Base-by-base conservation (phyloP, 2,113 vertebrate genomes). In the Nerophis lumbriciformis region DNA sequence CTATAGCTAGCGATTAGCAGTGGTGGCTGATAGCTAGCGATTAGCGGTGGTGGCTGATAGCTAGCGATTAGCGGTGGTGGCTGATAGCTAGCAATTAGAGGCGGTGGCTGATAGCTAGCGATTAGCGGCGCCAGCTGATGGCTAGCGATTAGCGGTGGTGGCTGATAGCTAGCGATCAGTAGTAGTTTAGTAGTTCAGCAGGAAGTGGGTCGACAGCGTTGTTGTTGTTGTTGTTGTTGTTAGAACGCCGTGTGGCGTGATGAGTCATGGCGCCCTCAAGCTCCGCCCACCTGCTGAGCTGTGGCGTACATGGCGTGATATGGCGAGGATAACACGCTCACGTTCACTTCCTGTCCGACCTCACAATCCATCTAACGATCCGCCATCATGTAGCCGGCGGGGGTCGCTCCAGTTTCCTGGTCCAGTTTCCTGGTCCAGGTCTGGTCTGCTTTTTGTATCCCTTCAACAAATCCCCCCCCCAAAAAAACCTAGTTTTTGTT, bases 221-320 rank as follows among this genome's bases (percentile, higher is more conserved):
- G n/a, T n/a, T n/a, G n/a, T n/a, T n/a, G n/a, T n/a, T 59, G 63
- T 89, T 88, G 88, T 77, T 76, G 72, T 64, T 74, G 58, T 79
- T 72, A 52, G 39, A 65, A 15, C 35, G 37, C 37, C 10, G 8
- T 8, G 54, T 38, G 54, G 42, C 9, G 38, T 44, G n/a, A 19
- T 5, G 51, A 54, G 65, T 81, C 75, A 63, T 54, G 8, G 54
- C 1, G 64, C 77, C 73, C 63, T 75, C 72, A 74, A 67, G 66
- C 63, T 85, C 83, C 80, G 55, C 86, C 88, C 84, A 88, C 87
- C 65, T 63, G 19, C 72, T 63, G 66, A 10, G 49, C 75, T 14
- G 52, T 8, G 53, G 7, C 35, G 15, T 53, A 13, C 51, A 53
- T 53, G 2, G 28, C 28, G 28, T 28, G 28, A 28, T 4, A 28